A percentile compares a stretch with the other conserved stretches of the same genome.
These are phyloP conservation scores for Passer montanus DNA, from an alignment of 2,113 vertebrate genomes.

Conservation along the genomic window DNA sequence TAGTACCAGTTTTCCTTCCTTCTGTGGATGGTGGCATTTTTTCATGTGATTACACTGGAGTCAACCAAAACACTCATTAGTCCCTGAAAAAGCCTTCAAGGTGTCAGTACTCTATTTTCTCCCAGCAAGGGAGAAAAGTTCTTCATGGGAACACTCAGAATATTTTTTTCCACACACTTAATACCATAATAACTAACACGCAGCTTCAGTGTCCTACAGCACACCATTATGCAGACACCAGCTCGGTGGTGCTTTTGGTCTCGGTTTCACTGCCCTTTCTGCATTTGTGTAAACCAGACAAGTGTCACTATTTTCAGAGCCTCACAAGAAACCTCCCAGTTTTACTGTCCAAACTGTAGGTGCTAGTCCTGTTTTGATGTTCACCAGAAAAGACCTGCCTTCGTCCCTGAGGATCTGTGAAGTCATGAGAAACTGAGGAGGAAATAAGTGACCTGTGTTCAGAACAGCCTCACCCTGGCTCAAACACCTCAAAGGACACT, in stretches of 20 bases:
- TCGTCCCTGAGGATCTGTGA: neutral
- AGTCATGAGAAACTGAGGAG: neutral
- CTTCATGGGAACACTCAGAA: neutral
- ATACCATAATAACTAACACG: neutral
- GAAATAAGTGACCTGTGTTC: accelerated
- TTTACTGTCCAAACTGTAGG: neutral
- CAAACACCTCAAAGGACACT: neutral
- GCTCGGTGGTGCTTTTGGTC: neutral
- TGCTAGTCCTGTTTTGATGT: neutral
- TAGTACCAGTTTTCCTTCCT: neutral
- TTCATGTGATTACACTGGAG: accelerated
- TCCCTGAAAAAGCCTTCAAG: neutral
- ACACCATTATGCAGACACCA: accelerated
- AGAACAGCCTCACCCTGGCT: neutral
- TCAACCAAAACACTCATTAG: neutral
- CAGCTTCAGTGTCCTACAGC: neutral
- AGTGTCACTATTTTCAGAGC: neutral
- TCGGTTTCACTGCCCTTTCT: accelerated
- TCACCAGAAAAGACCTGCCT: neutral
- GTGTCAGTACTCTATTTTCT: neutral
- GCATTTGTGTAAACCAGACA: neutral
- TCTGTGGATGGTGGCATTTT: accelerated
- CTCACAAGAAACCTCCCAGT: neutral
- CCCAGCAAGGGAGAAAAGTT: neutral
- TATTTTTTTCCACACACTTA: neutral